Conservation (phyloP, 2,888 invertebrate species). For the Taenaris catops region DNA sequence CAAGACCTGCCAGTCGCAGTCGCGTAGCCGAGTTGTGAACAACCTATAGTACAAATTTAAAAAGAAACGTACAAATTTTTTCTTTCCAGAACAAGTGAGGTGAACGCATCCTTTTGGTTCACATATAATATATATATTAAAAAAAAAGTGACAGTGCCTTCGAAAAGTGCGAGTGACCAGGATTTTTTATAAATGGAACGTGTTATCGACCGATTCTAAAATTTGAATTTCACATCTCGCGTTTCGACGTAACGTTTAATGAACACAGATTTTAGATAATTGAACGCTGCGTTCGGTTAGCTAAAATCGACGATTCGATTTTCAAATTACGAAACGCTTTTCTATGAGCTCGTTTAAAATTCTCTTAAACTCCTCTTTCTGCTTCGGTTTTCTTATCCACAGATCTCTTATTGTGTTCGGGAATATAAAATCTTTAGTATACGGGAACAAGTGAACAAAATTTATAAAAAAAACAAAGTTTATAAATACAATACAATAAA, state of each 20-base stretch:
- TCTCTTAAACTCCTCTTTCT: constrained; percentile 56
- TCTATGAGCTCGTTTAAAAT: constrained; percentile 23
- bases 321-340: constrained; percentile 8
- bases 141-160: constrained; percentile 64
- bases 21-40: constrained; percentile 63
- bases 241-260: constrained; percentile 31
- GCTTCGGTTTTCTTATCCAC: constrained; percentile 63
- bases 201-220: constrained; percentile 33
- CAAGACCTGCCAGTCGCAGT: constrained; percentile 47
- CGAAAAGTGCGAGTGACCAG: constrained; percentile 41
- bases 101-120: constrained; percentile 49
- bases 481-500: constrained; percentile 46
- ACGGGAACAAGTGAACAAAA: constrained; percentile 60
- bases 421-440: constrained; percentile 34
- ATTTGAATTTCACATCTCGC: constrained; percentile 25
- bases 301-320: constrained; percentile 56
- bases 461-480: no score
- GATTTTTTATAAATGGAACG: constrained; percentile 44
- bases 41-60: constrained; percentile 77
- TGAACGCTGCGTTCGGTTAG: constrained; percentile 54
- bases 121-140: no score
- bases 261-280: constrained; percentile 54
- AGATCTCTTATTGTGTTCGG: constrained; percentile 55
- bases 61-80: constrained; percentile 71
- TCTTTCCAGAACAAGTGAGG: constrained; percentile 54